phyloP scores from a whole-genome alignment of 2,113 vertebrate genomes.

The Phaetusa simplex region DNA sequence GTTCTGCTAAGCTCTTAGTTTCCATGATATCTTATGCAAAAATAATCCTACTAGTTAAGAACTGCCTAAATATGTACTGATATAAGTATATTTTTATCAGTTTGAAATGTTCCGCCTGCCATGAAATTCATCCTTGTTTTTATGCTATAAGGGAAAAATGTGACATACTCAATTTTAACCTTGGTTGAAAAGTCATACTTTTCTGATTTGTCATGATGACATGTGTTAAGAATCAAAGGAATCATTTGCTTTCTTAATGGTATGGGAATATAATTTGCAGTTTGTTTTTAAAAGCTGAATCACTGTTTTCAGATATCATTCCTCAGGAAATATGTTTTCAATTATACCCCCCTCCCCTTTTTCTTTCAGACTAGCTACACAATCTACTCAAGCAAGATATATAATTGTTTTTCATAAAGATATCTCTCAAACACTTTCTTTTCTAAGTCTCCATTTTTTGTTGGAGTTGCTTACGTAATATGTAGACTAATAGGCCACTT shows the following conservation, averaged over 20 bases:
- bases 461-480: background rate
- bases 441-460: background rate
- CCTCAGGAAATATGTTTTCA: slow-evolving; percentile 31
- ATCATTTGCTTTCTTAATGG: slow-evolving; percentile 49
- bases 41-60: background rate
- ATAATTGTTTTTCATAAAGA: background rate
- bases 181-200: background rate
- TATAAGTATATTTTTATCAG: background rate
- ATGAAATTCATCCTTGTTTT: background rate
- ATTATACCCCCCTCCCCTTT: background rate
- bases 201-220: slow-evolving; percentile 32
- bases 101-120: background rate
- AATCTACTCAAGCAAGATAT: background rate
- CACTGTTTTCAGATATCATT: slow-evolving; percentile 40
- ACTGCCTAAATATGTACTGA: background rate
- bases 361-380: background rate
- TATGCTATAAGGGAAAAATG: background rate
- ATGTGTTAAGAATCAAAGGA: slow-evolving; percentile 41
- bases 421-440: background rate
- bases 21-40: background rate
- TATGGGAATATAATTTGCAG: slow-evolving; percentile 43
- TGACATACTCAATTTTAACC: slow-evolving; percentile 1
- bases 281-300: slow-evolving; percentile 56
- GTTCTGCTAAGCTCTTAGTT: background rate
- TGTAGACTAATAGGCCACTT: background rate